Percentiles rank a stretch among this genome's conserved stretches.
Conservation (phyloP, 30 jellyfish, hydroid and myxozoan genomes). For the Sanderia malayensis region DNA sequence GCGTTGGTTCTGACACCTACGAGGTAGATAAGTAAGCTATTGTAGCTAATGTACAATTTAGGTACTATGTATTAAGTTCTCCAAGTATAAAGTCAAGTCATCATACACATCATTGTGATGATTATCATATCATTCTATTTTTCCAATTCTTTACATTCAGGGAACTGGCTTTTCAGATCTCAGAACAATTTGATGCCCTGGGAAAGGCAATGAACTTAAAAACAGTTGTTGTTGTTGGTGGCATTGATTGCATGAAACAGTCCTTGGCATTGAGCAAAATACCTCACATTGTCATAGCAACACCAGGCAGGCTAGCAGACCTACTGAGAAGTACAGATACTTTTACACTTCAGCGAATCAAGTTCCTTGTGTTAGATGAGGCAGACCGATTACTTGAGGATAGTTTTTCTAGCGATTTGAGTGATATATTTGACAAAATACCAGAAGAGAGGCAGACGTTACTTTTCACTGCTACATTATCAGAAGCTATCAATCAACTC, state of each 20-base stretch:
- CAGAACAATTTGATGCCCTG: constrained; percentile 94
- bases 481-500: constrained; percentile 63
- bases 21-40: too few species aligned
- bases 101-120: too few species aligned
- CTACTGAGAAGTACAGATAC: constrained; percentile 65
- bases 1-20: constrained; percentile 92
- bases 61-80: too few species aligned
- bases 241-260: constrained; percentile 74
- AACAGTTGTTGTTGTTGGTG: constrained; percentile 88
- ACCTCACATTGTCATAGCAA: constrained; percentile 97
- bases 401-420: constrained; percentile 61
- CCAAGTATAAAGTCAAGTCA: too few species aligned
- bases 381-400: constrained; percentile 90
- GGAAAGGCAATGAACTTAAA: constrained; percentile 76
- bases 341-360: constrained; percentile 49
- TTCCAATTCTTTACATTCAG: constrained; percentile 24
- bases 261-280: constrained; percentile 62
- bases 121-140: neutral
- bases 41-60: too few species aligned
- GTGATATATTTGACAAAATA: constrained; percentile 59
- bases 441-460: constrained; percentile 87
- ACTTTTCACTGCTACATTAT: constrained; percentile 88
- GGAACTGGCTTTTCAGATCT: constrained; percentile 91
- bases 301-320: constrained; percentile 94
- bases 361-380: constrained; percentile 86